Conservation (phyloP, 2,113 vertebrate species). For the Rhinoderma darwinii region DNA sequence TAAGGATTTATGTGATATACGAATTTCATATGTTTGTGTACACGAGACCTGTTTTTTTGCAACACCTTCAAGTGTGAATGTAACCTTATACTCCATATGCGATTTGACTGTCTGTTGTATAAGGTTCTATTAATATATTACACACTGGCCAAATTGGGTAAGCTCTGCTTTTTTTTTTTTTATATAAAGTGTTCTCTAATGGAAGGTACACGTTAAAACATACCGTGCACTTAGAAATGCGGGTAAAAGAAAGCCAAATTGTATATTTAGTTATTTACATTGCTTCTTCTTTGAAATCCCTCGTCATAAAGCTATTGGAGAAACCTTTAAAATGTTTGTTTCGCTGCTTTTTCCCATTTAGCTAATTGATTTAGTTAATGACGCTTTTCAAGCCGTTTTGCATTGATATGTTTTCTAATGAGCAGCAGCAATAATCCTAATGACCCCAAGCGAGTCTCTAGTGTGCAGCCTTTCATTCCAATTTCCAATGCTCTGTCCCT, state of each 20-base stretch:
- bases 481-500: background rate
- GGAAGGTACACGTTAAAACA: background rate
- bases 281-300: background rate
- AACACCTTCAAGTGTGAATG: too few species aligned
- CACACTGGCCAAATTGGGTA: too few species aligned
- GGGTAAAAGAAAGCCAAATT: background rate
- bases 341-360: background rate
- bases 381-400: slow-evolving; percentile 20
- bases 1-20: too few species aligned
- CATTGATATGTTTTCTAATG: slow-evolving; percentile 28
- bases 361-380: slow-evolving; percentile 48
- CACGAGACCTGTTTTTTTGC: too few species aligned
- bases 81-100: too few species aligned
- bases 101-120: too few species aligned
- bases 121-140: too few species aligned
- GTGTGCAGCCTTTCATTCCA: background rate
- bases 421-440: slow-evolving; percentile 38
- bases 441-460: slow-evolving; percentile 8
- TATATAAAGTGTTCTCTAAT: background rate
- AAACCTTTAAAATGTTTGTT: slow-evolving; percentile 23
- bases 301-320: background rate
- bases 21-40: too few species aligned
- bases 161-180: too few species aligned
- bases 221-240: background rate
- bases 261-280: background rate